Conservation (phyloP, 2,888 invertebrate genomes). For the Trichopoda pennipes region DNA sequence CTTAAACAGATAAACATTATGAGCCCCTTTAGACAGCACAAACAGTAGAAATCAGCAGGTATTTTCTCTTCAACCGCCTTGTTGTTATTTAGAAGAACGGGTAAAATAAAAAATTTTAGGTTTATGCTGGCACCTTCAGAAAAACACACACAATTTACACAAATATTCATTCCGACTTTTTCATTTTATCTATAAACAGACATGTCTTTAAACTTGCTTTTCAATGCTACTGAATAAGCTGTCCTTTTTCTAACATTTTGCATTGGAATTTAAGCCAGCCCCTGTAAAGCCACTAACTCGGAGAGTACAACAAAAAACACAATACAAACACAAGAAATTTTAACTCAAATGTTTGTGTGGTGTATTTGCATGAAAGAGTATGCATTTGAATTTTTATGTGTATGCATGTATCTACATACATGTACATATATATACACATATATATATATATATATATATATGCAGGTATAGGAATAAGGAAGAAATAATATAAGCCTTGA, state of each 20-base stretch:
- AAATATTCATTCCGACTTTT: background rate
- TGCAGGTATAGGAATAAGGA: slow-evolving; percentile 16
- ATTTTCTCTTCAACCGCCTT: slow-evolving; percentile 32
- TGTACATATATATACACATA: background rate
- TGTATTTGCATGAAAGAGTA: background rate
- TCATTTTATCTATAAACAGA: slow-evolving; percentile 5
- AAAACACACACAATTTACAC: background rate
- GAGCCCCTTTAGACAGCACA: slow-evolving; percentile 41
- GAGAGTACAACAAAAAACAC: background rate
- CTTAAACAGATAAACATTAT: slow-evolving; percentile 61
- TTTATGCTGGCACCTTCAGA: slow-evolving; percentile 30
- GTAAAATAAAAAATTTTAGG: slow-evolving; percentile 55
- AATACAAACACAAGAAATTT: slow-evolving; percentile 4
- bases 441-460: background rate
- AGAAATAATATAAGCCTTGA: slow-evolving; percentile 60
- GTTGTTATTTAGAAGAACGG: background rate
- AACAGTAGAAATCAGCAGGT: slow-evolving; percentile 66
- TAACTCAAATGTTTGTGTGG: slow-evolving; percentile 27
- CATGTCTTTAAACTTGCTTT: slow-evolving; percentile 30
- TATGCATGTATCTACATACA: background rate
- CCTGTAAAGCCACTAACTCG: background rate
- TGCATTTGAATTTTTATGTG: background rate
- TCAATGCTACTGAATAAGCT: slow-evolving; percentile 46
- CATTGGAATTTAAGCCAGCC: slow-evolving; percentile 7
- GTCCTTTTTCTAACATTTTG: slow-evolving; percentile 18